Percentiles rank a stretch among this genome's conserved stretches.
phyloP scores from a whole-genome alignment of 1,140 invertebrate genomes.

The Lithobius niger region DNA sequence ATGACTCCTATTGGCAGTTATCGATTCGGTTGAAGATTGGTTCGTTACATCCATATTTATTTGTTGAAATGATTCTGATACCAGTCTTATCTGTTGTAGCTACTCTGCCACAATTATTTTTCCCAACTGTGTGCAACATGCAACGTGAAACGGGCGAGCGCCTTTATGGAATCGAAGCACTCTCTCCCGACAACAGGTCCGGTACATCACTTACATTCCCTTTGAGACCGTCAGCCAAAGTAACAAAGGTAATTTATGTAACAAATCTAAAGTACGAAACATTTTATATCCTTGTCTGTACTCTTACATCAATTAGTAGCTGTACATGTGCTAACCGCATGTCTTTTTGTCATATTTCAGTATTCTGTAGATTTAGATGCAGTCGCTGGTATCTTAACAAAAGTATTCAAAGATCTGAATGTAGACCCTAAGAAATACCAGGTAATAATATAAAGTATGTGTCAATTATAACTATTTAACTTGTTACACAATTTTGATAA shows the following conservation, averaged over 20 bases:
- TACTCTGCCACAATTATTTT: constrained; percentile 42
- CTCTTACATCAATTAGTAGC: no score
- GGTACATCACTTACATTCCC: constrained; percentile 31
- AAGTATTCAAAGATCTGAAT: constrained; percentile 36
- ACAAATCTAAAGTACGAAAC: no score
- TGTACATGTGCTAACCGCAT: background rate
- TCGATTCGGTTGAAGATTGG: no score
- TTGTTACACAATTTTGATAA: no score
- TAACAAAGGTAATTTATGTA: constrained; percentile 40
- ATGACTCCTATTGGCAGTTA: no score
- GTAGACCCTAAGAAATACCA: constrained; percentile 33
- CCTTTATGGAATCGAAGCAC: constrained; percentile 39
- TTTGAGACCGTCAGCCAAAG: constrained; percentile 38
- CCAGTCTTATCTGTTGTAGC: no score
- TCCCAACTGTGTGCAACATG: constrained; percentile 42
- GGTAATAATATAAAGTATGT: no score
- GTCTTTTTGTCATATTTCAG: constrained; percentile 22
- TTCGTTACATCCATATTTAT: no score
- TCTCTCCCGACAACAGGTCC: constrained; percentile 34
- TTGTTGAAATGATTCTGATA: no score
- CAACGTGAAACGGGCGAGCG: constrained; percentile 30
- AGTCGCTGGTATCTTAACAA: constrained; percentile 33
- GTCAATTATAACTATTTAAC: no score
- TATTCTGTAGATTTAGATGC: constrained; percentile 32
- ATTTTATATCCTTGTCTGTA: no score